Base-by-base conservation (phyloP, 2,888 invertebrate species). In the Cosmopolites sordidus region DNA sequence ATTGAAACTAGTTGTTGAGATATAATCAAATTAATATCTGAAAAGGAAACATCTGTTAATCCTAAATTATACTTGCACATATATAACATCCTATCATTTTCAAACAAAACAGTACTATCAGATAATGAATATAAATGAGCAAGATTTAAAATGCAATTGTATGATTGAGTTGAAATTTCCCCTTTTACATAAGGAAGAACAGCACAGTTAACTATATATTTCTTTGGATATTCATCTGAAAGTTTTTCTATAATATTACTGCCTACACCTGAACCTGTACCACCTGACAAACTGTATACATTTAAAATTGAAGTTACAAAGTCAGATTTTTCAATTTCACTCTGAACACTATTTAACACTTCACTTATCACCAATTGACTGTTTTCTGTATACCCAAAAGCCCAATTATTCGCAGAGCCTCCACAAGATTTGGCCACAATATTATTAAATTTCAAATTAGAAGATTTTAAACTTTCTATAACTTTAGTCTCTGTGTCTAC, bases 401-500 rank as follows among this genome's bases (percentile, higher is more conserved):
- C 78, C 79, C 79, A 79, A 66, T 80, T 80, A 60, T 80, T 80
- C 1, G 75, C 78, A 14, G 76, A 73, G 17, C 79, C 79, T 12
- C 75, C 75, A 16, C 71, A 72, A 11, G 70, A 62, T 54, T 72
- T 71, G 17, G 71, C 71, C 41, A 77, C 66, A 42, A 76, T 59
- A 65, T 75, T 76, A 56, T 65, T 66, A 37, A 69, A 67, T n/a
- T 68, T 66, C 62, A 77, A 78, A 1, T 33, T 37, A 15, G 45
- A 33, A 2, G 18, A 15, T 30, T 27, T 40, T 4, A 66, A 59
- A 8, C 61, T 66, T 3, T 65, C 65, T 14, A 74, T 59, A 41
- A 71, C 66, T 65, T 79, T 79, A 37, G 70, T 69, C 62, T 79
- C 79, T 1, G 78, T 77, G 56, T 79, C 79, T 18, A 79, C 66